phyloP scores from a whole-genome alignment of 2,797 vertebrate species.

The Aldrovandia affinis region DNA sequence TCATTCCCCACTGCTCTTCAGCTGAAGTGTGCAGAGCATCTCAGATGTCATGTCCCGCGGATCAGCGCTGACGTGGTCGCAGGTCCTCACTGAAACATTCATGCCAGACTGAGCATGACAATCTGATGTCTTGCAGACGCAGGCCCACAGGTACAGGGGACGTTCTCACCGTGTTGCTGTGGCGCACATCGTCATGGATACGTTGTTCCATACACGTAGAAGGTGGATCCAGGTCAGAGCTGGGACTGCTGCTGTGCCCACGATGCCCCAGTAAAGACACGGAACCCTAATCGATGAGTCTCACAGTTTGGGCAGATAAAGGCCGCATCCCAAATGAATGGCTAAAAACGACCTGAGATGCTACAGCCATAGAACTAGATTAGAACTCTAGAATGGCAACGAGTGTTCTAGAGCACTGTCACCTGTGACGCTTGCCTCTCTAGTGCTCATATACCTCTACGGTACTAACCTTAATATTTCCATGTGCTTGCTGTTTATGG shows the following conservation, averaged over 20 bases:
- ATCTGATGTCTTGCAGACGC: neutral
- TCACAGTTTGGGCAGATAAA: neutral
- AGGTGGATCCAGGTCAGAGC: neutral
- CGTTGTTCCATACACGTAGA: neutral
- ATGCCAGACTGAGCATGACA: conserved; percentile 4
- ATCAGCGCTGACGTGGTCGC: neutral
- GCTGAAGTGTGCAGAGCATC: neutral
- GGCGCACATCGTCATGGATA: neutral
- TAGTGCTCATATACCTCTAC: too few relatives aligned
- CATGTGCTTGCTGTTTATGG: neutral
- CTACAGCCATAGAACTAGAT: too few relatives aligned
- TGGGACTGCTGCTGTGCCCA: neutral
- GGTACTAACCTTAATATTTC: neutral
- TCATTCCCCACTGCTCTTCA: neutral
- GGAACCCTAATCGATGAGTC: neutral
- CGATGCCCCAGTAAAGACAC: neutral
- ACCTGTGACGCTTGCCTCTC: too few relatives aligned
- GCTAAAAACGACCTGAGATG: neutral
- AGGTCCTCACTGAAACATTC: neutral
- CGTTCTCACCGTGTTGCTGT: neutral
- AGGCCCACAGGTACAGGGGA: neutral
- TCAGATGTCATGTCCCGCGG: neutral
- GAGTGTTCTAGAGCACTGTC: too few relatives aligned
- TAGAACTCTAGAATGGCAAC: too few relatives aligned
- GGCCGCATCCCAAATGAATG: neutral